Percentiles rank a stretch among this genome's conserved stretches.
These are phyloP conservation scores for Chirona hameri DNA, from an alignment of 2,888 invertebrate genomes.

Conservation along the genomic window DNA sequence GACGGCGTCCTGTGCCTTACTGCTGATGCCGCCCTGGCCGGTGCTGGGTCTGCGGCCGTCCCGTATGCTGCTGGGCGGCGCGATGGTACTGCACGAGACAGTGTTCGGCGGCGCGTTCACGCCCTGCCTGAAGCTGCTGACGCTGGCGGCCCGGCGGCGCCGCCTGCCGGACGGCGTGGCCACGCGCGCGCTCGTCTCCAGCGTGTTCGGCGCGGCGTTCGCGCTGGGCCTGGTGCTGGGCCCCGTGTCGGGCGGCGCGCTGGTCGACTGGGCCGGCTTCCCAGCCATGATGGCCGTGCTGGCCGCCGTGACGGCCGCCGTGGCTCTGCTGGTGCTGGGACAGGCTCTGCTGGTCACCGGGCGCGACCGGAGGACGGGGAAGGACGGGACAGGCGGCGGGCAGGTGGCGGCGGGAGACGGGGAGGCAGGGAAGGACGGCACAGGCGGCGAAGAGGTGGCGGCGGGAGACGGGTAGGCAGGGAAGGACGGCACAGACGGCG, in stretches of 20 bases:
- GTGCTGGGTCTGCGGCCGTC: background rate
- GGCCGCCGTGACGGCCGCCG: background rate
- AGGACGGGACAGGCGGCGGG: background rate
- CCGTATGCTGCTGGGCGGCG: background rate
- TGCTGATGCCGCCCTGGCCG: background rate
- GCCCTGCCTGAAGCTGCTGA: background rate
- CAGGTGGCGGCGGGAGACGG: background rate
- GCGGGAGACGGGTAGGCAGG: no score
- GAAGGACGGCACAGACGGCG: no score
- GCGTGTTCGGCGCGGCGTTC: background rate
- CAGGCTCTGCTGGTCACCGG: background rate
- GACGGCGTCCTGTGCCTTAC: background rate
- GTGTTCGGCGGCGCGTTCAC: background rate
- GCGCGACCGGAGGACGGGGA: background rate
- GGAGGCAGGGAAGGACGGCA: no score
- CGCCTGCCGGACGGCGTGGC: background rate
- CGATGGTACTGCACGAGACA: background rate
- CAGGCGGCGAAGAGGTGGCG: no score
- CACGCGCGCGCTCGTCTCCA: background rate
- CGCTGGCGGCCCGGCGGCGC: background rate
- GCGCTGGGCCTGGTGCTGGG: background rate
- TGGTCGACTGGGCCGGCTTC: background rate
- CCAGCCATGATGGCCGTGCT: background rate
- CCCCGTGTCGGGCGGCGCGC: conserved; percentile 1
- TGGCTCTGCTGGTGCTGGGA: background rate